Base-by-base conservation (phyloP, 2,797 vertebrate species). In the Huso huso region DNA sequence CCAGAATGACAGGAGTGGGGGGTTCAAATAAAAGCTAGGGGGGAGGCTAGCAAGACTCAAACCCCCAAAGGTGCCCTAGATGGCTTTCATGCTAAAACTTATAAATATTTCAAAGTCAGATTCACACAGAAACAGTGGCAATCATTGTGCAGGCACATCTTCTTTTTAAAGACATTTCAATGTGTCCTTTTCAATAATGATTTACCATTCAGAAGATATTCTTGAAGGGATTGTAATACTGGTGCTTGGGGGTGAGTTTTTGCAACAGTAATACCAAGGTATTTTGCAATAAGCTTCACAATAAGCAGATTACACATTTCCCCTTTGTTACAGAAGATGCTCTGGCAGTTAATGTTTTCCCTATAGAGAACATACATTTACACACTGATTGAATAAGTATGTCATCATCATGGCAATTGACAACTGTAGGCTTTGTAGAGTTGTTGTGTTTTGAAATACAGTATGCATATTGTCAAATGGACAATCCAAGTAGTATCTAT, bases 71-170 rank as follows among this genome's bases (percentile, higher is more conserved):
- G 80, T 72, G 74, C 64, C 69, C 77, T 79, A 81, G 79, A 79
- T 82, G 80, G 79, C 74, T 72, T 66, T 57, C 75, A 76, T 73
- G 71, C 79, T 80, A 71, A 66, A 69, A 83, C 76, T 82, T 80
- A 84, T 84, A 81, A 87, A 86, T 84, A 87, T 87, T 86, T 84
- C 81, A 86, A 79, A 82, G 78, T 78, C 77, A 81, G 71, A 37
- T 82, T 75, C 75, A 68, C 72, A 72, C 69, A 77, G 74, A 49
- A 58, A 61, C 63, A 11, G n/a, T 65, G 13, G 10, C 62, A 65
- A 62, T 65, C 61, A 18, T 12, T 62, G 23, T 57, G 18, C 13
- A 8, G 49, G 48, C 48, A 52, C 23, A 13, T 65, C 49, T 70
- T 48, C 7, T 51, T 51, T 62, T 53, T 63, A 61, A 61, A 61